Conservation (phyloP, 2,113 vertebrate genomes). For the Pelvicachromis taeniatus region DNA sequence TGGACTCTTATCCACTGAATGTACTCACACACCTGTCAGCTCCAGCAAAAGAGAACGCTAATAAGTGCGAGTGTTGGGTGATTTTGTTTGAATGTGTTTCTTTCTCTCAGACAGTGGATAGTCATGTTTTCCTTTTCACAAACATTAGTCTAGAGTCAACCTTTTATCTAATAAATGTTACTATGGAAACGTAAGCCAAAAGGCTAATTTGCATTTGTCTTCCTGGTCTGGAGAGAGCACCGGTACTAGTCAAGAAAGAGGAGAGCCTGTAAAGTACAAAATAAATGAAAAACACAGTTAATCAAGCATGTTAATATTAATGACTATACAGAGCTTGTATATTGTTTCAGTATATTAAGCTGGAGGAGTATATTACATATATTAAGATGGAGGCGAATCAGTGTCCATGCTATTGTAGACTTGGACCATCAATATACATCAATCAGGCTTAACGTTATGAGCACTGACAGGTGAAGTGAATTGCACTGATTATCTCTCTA, state of each 20-base stretch:
- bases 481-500: not conserved
- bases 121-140: not conserved
- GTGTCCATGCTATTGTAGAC: not conserved
- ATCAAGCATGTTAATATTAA: not conserved
- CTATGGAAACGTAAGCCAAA: conserved; percentile 52
- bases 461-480: not conserved
- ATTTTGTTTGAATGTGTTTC: not conserved
- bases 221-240: not conserved
- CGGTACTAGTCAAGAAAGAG: not conserved
- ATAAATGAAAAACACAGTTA: not conserved
- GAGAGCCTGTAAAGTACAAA: not conserved
- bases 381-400: not conserved
- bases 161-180: conserved; percentile 60
- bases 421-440: not conserved
- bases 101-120: not conserved
- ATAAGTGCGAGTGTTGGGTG: not conserved
- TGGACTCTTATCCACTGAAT: not conserved
- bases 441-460: not conserved
- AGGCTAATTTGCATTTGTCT: conserved; percentile 37
- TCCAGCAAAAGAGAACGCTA: not conserved
- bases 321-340: not conserved
- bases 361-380: not conserved
- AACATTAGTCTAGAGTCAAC: conserved; percentile 26
- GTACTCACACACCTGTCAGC: not conserved
- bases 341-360: not conserved